Evolutionary conservation across 2,888 invertebrate species (phyloP), one percentile per base, ranked within the genome.

Genomic region (Gandaritis pyraliata): DNA sequence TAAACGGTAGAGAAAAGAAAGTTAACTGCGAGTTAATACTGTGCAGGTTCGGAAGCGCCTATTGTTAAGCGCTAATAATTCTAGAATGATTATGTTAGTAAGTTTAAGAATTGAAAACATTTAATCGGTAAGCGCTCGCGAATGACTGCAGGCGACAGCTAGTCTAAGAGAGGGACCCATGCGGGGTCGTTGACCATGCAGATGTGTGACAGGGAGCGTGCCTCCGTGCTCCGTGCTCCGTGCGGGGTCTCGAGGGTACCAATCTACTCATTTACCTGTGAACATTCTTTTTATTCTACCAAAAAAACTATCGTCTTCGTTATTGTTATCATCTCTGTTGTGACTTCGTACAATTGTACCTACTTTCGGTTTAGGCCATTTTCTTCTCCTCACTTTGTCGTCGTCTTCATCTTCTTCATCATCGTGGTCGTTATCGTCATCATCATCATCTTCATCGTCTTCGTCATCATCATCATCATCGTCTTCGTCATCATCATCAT

Each of bases 61-160:
- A 79, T 82, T 80, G 80, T 85, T 83, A 87, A 87, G 88, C 90
- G 87, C 86, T 84, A 86, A 85, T 84, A 86, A 80, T 80, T 85
- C 85, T 89, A 89, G 65, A 79, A 88, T 84, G 80, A 82, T 76
- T 81, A 69, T 89, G 92, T 93, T 93, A 92, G 92, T 92, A 92
- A 83, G 80, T 79, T 83, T 78, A 69, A 88, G 84, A 86, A 78
- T 86, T 84, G 83, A 86, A 90, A 88, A 91, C 85, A 86, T 89
- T 90, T 87, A 82, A 83, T 87, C 83, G 83, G 87, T 81, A 92
- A 92, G 92, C 93, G 86, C 80, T 88, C 88, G 90, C 90, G 88
- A 92, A 92, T 93, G 93, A 94, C 94, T 94, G 94, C 94, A 94
- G 94, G 94, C 94, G 94, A 93, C 90, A 93, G 93, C 94, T 93